These are phyloP conservation scores for Yponomeuta evonymella DNA, from an alignment of 2,888 invertebrate genomes.

Conservation along the genomic window DNA sequence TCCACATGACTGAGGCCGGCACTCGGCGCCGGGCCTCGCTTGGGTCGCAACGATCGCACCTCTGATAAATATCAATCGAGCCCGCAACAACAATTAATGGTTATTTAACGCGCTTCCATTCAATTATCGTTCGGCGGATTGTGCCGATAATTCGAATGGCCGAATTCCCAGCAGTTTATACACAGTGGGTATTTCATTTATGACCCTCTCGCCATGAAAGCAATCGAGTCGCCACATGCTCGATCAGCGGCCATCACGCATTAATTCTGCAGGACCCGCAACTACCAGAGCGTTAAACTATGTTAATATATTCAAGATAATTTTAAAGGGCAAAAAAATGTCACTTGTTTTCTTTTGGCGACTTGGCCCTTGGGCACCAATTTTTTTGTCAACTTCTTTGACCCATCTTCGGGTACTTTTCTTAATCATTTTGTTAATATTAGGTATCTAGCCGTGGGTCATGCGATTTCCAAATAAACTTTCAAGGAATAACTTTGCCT, in stretches of 20 bases:
- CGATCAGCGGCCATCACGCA: conserved; percentile 42
- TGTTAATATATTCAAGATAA: conserved; percentile 41
- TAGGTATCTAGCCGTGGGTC: too few relatives aligned
- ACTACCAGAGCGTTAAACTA: conserved; percentile 51
- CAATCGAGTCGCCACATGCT: conserved; percentile 44
- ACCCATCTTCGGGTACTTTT: too few relatives aligned
- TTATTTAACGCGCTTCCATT: conserved; percentile 65
- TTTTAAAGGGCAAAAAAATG: conserved; percentile 34
- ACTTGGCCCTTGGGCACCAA: not conserved
- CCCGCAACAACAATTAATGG: conserved; percentile 61
- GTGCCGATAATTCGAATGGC: conserved; percentile 58
- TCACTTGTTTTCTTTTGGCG: conserved; percentile 28
- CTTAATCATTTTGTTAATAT: too few relatives aligned
- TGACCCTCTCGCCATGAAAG: conserved; percentile 44
- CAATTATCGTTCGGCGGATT: conserved; percentile 63
- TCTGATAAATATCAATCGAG: conserved; percentile 53
- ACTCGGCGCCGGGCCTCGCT: conserved; percentile 27
- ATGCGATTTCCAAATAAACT: too few relatives aligned
- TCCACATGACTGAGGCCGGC: conserved; percentile 7
- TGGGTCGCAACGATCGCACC: conserved; percentile 29
- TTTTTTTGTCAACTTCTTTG: too few relatives aligned
- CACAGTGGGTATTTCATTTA: conserved; percentile 54
- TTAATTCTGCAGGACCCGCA: conserved; percentile 55
- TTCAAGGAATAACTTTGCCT: too few relatives aligned
- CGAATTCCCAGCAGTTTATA: conserved; percentile 62